These are phyloP conservation scores for Lasioglossum marginatum DNA, from an alignment of 2,888 invertebrate genomes.

Conservation along the genomic window DNA sequence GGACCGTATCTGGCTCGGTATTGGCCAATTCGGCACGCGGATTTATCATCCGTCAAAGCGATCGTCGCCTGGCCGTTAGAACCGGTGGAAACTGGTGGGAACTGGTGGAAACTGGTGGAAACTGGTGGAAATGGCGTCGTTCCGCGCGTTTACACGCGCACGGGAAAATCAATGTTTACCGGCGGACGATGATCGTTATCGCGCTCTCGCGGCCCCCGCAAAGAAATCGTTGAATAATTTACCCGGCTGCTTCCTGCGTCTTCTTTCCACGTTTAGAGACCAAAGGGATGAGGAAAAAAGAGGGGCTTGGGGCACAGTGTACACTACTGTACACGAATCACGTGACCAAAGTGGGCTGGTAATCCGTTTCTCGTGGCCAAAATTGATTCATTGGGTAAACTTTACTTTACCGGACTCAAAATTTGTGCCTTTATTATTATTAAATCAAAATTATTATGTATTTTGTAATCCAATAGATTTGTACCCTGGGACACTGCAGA, in stretches of 20 bases:
- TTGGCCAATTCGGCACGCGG: conserved; percentile 78
- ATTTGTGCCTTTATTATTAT: too few relatives aligned
- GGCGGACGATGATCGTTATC: conserved; percentile 54
- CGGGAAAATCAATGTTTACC: conserved; percentile 52
- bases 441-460: too few relatives aligned
- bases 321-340: neutral
- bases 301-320: neutral
- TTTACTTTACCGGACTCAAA: too few relatives aligned
- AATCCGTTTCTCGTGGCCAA: too few relatives aligned
- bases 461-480: too few relatives aligned
- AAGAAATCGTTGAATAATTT: conserved; percentile 19
- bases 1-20: conserved; percentile 75
- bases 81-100: conserved; percentile 58
- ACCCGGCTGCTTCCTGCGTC: neutral
- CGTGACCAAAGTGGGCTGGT: neutral
- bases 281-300: neutral
- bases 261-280: neutral
- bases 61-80: conserved; percentile 73
- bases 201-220: neutral
- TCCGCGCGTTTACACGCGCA: conserved; percentile 49
- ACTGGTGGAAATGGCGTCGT: conserved; percentile 69
- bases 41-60: conserved; percentile 79
- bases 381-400: too few relatives aligned
- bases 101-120: conserved; percentile 43
- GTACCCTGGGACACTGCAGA: too few relatives aligned